Percentiles rank a stretch among this genome's conserved stretches.
Evolutionary conservation across 2,797 vertebrate genomes (phyloP).

Genomic region (Cyclura pinguis): DNA sequence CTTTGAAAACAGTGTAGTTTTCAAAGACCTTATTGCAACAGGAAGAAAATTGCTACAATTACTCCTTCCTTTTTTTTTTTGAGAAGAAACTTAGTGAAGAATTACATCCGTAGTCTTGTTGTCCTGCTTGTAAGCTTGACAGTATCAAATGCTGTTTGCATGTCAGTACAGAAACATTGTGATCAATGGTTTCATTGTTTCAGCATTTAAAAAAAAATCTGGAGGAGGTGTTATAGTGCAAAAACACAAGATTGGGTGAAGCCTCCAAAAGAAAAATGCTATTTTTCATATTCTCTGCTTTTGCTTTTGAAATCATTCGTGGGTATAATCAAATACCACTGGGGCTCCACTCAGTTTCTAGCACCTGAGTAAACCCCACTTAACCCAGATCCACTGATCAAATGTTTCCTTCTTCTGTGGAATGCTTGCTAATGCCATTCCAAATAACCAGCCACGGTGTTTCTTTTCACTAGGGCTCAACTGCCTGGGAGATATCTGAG

Average conservation of each 20-base stretch:
- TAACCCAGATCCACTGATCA: constrained; percentile 36
- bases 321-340: constrained; percentile 18
- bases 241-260: neutral
- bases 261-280: neutral
- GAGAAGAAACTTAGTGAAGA: too few species aligned
- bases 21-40: too few species aligned
- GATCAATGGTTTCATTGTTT: neutral
- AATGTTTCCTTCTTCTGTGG: constrained; percentile 50
- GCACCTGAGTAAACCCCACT: constrained; percentile 45
- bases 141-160: neutral
- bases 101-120: too few species aligned
- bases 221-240: neutral
- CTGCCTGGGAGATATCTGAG: constrained; percentile 5
- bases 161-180: neutral
- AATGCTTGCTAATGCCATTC: constrained; percentile 52
- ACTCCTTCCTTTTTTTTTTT: too few species aligned
- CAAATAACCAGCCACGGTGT: constrained; percentile 14
- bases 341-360: constrained; percentile 19
- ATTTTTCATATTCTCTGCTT: neutral
- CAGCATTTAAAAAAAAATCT: neutral
- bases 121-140: too few species aligned
- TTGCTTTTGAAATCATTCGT: constrained; percentile 17
- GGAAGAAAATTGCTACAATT: too few species aligned
- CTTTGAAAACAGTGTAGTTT: too few species aligned
- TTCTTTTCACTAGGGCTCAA: constrained; percentile 36